These are phyloP conservation scores for Onychomys leucogaster DNA, from an alignment of 2,797 vertebrate species.

Conservation along the genomic window DNA sequence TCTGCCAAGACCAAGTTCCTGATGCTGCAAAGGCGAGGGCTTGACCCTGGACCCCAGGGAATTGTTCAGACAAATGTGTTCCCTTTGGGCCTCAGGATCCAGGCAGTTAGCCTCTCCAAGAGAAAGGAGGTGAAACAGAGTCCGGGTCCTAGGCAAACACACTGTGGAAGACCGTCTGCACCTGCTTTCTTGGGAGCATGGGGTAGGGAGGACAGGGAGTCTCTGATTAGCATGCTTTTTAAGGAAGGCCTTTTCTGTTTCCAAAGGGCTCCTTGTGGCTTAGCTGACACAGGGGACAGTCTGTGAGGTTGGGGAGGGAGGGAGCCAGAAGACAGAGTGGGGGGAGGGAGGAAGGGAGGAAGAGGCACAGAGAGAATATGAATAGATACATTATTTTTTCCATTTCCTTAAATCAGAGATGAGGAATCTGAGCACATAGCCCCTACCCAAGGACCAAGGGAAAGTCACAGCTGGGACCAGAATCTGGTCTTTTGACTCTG, in stretches of 20 bases:
- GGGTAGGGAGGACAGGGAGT: not conserved
- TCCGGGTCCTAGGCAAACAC: not conserved
- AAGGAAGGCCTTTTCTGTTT: conserved; percentile 29
- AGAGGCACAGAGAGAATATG: not conserved
- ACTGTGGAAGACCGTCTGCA: not conserved
- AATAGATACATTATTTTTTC: not conserved
- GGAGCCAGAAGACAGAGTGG: not conserved
- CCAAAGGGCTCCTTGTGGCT: conserved; percentile 26
- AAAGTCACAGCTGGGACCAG: not conserved
- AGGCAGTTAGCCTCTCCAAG: not conserved
- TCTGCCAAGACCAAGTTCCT: conserved; percentile 74
- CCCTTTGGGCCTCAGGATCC: not conserved
- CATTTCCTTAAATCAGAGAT: conserved; percentile 28
- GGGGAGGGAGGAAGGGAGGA: too few relatives aligned
- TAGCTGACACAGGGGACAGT: conserved; percentile 15
- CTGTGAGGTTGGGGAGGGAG: not conserved
- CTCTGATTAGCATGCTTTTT: conserved; percentile 3
- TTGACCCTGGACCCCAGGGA: conserved; percentile 44
- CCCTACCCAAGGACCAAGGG: conserved; percentile 32
- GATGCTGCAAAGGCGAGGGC: conserved; percentile 60
- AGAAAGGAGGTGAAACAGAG: not conserved
- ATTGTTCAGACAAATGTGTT: conserved; percentile 23
- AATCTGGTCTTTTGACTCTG: not conserved
- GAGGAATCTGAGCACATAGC: not conserved
- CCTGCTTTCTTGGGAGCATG: not conserved